Base-by-base conservation (phyloP, 2,888 invertebrate genomes). In the Schizaphis graminum region DNA sequence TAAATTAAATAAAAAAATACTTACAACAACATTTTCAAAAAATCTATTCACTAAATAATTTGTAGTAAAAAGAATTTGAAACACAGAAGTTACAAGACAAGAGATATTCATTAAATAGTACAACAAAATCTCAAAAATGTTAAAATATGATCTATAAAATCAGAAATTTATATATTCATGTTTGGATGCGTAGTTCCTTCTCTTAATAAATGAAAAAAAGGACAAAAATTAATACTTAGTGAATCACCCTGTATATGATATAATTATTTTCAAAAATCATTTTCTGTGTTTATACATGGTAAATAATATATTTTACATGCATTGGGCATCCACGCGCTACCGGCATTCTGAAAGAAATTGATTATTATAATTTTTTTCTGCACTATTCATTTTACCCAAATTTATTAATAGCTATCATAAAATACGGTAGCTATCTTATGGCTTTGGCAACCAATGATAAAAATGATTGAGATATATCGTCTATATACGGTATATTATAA, bases 241-340 rank as follows among this genome's bases (percentile, higher is more conserved):
- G 49, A 53, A 53, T 53, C 49, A 53, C 49, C 11, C 49, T 53
- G 49, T 49, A 47, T n/a, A n/a, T 57, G n/a, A 61, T 89, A 57
- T 89, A 61, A 89, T 61, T 89, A 89, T 89, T 89, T 61, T 89
- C 47, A 89, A 89, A 89, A 57, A 89, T 61, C 28, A 28, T 89
- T 89, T 89, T 88, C 35, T 21, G 88, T 35, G 28, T 1, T 57
- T 35, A 16, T 47, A 28, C 28, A 11, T 86, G 28, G 44, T 28
- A 4, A 44, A 44, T 47, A 77, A 35, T 77, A 77, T 77, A 35
- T 77, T 77, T 77, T n/a, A 77, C 35, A 35, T 35, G 35, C 67
- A 35, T 77, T 77, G 35, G 67, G 67, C 35, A 16, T 77, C 21
- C 67, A 21, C 67, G 21, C 61, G 89, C 89, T 61, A 47, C 61